Conservation (phyloP, 2,113 vertebrate species). For the Tetrax tetrax region DNA sequence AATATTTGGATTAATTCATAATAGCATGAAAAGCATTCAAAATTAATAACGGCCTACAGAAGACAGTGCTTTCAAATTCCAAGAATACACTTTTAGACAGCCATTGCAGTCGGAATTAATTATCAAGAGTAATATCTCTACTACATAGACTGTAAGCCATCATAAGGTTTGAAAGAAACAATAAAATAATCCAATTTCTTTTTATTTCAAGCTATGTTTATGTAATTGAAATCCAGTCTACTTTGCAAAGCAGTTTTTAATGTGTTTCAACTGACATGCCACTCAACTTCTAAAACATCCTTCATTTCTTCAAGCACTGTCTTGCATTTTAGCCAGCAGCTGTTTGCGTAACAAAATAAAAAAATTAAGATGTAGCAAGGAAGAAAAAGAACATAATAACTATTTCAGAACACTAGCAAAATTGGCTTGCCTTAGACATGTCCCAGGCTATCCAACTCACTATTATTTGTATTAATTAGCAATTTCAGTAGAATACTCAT, state of each 20-base stretch:
- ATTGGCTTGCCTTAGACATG: not conserved
- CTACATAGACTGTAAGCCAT: not conserved
- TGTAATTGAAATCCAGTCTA: not conserved
- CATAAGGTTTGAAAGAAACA: not conserved
- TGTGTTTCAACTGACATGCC: not conserved
- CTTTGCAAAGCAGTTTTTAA: not conserved
- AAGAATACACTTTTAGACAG: not conserved
- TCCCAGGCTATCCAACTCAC: not conserved
- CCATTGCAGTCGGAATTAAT: not conserved
- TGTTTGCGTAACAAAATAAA: not conserved
- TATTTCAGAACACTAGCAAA: not conserved
- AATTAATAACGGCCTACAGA: not conserved
- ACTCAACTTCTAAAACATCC: not conserved
- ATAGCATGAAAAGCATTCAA: not conserved
- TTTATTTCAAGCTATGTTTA: not conserved
- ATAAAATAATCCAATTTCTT: not conserved
- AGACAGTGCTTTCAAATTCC: not conserved
- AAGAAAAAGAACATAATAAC: not conserved
- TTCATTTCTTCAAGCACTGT: not conserved
- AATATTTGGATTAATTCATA: not conserved
- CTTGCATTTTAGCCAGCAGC: not conserved
- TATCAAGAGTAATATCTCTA: not conserved
- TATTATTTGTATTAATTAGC: slow-evolving; percentile 1
- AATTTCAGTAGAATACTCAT: not conserved
- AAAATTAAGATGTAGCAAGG: not conserved